phyloP scores from a whole-genome alignment of 2,888 invertebrate genomes.

The Drosophila imparisetae region DNA sequence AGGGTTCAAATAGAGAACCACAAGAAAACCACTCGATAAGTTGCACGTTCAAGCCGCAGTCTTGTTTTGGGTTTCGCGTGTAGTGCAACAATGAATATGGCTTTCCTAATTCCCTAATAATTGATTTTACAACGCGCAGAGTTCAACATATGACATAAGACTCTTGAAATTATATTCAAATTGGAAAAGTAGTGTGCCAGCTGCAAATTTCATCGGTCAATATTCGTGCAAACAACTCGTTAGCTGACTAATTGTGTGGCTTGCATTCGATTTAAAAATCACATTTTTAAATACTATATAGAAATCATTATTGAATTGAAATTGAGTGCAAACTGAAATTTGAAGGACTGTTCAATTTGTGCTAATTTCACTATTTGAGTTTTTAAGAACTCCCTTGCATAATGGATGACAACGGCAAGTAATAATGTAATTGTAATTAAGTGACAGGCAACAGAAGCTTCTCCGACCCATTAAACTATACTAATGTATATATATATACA shows the following conservation, averaged over 20 bases:
- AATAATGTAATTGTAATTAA: conserved; percentile 36
- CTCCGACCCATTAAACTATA: background rate
- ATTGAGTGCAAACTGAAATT: background rate
- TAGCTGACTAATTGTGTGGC: conserved; percentile 12
- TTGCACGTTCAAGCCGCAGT: conserved; percentile 44
- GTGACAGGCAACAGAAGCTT: conserved; percentile 8
- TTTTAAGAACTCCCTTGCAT: conserved; percentile 10
- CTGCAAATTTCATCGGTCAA: background rate
- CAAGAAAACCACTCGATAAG: conserved; percentile 33
- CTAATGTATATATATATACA: background rate
- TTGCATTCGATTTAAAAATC: background rate
- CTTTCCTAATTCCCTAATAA: conserved; percentile 30
- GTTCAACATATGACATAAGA: background rate
- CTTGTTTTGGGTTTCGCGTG: conserved; percentile 55
- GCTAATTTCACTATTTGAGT: conserved; percentile 7
- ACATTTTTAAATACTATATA: background rate
- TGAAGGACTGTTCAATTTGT: conserved; percentile 7
- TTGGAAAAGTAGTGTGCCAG: background rate
- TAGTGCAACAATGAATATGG: conserved; percentile 47
- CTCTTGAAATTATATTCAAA: conserved; percentile 1
- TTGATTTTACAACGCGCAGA: conserved; percentile 20
- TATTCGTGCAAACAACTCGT: conserved; percentile 9
- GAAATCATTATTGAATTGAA: conserved; percentile 4
- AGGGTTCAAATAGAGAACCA: conserved; percentile 35
- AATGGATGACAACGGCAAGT: conserved; percentile 76